Evolutionary conservation across 1,140 invertebrate genomes (phyloP).

Genomic region (Helicorthomorpha holstii): DNA sequence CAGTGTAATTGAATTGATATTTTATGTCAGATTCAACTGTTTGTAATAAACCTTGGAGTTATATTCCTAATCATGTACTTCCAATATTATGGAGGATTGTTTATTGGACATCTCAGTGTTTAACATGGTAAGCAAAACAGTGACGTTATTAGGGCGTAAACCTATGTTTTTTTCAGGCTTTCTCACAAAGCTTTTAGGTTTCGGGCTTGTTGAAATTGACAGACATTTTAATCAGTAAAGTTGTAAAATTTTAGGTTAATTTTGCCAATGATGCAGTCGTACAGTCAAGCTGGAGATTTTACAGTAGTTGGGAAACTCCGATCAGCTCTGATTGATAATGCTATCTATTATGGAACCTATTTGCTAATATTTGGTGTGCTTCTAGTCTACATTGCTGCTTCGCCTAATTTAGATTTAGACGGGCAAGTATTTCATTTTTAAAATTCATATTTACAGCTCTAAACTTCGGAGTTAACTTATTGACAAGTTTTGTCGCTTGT

Average conservation of each 20-base stretch:
- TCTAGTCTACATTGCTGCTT: constrained; percentile 83
- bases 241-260: constrained; percentile 51
- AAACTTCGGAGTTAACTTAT: too few species aligned
- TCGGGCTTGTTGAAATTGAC: too few species aligned
- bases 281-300: constrained; percentile 95
- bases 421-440: constrained; percentile 41
- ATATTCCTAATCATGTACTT: constrained; percentile 64
- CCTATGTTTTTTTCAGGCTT: too few species aligned
- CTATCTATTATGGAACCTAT: constrained; percentile 96
- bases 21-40: background rate
- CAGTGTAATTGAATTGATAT: too few species aligned
- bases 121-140: constrained; percentile 90
- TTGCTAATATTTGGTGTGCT: constrained; percentile 85
- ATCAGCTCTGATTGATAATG: constrained; percentile 89
- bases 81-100: constrained; percentile 90
- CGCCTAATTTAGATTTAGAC: constrained; percentile 74
- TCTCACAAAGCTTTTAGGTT: too few species aligned
- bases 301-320: constrained; percentile 85
- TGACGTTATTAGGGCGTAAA: too few species aligned
- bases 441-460: too few species aligned
- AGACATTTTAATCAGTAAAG: too few species aligned
- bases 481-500: too few species aligned
- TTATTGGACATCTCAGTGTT: constrained; percentile 94
- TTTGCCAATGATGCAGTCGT: constrained; percentile 97
- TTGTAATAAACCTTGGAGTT: constrained; percentile 69